These are phyloP conservation scores for Fregata magnificens DNA, from an alignment of 2,113 vertebrate genomes.

Conservation along the genomic window DNA sequence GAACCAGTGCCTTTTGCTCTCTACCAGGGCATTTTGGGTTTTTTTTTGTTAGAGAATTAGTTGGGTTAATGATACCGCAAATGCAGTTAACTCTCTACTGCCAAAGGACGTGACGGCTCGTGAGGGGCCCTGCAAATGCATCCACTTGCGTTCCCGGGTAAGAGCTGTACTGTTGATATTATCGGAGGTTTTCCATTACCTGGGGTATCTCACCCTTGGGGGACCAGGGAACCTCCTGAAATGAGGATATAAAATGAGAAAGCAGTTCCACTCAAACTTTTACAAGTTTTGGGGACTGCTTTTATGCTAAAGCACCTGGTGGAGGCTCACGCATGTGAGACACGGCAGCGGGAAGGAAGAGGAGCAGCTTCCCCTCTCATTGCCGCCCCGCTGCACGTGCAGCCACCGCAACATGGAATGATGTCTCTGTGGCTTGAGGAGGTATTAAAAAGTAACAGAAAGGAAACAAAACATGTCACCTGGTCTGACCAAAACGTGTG, in stretches of 20 bases:
- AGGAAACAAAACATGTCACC: background rate
- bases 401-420: accelerated
- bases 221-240: background rate
- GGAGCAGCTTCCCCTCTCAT: background rate
- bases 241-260: background rate
- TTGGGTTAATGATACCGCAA: background rate
- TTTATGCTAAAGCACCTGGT: background rate
- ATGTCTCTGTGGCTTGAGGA: background rate
- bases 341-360: accelerated
- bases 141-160: background rate
- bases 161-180: background rate
- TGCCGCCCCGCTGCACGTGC: accelerated
- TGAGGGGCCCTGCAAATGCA: background rate
- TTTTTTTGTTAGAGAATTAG: background rate
- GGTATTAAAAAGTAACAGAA: background rate
- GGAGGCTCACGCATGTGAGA: accelerated
- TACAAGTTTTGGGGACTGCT: background rate
- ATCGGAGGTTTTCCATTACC: background rate
- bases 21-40: background rate
- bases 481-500: background rate
- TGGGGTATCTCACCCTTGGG: background rate
- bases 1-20: background rate
- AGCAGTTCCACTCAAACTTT: background rate
- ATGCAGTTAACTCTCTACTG: background rate
- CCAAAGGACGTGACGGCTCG: accelerated